Conservation (phyloP, 2,797 vertebrate species). For the Knipowitschia caucasica region DNA sequence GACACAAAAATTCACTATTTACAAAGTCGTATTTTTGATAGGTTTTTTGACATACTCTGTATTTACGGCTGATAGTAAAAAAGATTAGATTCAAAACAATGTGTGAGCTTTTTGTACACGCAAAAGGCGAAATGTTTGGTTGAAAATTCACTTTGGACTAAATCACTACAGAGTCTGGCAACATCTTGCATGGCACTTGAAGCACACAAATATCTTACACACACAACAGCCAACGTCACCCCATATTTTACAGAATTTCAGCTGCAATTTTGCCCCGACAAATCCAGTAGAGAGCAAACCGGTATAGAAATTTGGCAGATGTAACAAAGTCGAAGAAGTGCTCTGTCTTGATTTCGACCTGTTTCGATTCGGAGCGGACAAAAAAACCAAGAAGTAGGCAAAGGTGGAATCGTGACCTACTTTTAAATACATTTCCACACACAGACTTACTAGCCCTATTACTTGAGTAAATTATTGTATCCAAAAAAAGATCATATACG, state of each 20-base stretch:
- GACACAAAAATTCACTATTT: conserved; percentile 60
- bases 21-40: conserved; percentile 45
- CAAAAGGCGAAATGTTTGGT: conserved; percentile 53
- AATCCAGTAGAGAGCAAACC: too few species aligned
- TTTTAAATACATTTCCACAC: not conserved
- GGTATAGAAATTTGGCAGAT: conserved; percentile 7
- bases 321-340: conserved; percentile 5
- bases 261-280: not conserved
- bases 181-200: conserved; percentile 62
- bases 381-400: not conserved
- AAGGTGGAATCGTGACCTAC: not conserved
- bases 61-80: conserved; percentile 78
- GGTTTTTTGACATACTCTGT: conserved; percentile 79
- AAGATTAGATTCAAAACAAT: conserved; percentile 41
- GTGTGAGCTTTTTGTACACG: conserved; percentile 61
- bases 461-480: not conserved
- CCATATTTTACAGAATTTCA: conserved; percentile 11
- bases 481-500: not conserved
- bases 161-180: conserved; percentile 29
- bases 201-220: conserved; percentile 55
- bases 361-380: not conserved
- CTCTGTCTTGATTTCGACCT: not conserved
- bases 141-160: conserved; percentile 49
- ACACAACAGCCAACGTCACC: conserved; percentile 42
- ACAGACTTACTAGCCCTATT: not conserved